A percentile compares a stretch with the other conserved stretches of the same genome.
Evolutionary conservation across 1,140 invertebrate genomes (phyloP).

Genomic region (Meloidogyne floridensis): DNA sequence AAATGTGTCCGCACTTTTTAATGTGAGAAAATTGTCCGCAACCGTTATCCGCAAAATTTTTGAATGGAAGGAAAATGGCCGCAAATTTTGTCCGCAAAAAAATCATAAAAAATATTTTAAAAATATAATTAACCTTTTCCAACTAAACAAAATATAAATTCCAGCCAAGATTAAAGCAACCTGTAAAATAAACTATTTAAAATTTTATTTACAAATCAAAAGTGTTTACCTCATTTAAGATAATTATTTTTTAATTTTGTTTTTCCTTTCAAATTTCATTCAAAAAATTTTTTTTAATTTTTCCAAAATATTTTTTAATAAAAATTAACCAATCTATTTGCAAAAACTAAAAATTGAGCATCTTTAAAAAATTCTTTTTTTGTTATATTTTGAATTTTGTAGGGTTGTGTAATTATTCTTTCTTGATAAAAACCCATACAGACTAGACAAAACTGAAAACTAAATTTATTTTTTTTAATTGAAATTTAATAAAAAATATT

Average conservation of each 20-base stretch:
- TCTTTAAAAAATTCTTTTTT: constrained; percentile 55
- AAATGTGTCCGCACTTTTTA: no score
- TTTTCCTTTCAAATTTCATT: not conserved
- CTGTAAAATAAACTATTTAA: not conserved
- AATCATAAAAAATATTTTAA: not conserved
- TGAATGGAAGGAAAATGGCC: no score
- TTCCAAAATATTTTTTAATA: not conserved
- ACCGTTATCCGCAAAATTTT: not conserved
- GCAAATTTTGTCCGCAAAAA: not conserved
- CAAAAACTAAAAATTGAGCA: constrained; percentile 62
- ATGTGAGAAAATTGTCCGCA: not conserved
- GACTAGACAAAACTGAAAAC: constrained; percentile 55
- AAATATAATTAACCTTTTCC: constrained; percentile 30
- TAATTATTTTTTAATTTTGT: not conserved
- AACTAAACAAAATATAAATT: constrained; percentile 46
- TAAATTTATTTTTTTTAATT: not conserved
- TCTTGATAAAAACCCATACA: constrained; percentile 64
- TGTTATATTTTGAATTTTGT: constrained; percentile 33
- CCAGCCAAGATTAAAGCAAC: constrained; percentile 29
- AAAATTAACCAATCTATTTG: constrained; percentile 57
- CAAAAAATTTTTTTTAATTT: not conserved
- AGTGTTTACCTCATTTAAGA: not conserved
- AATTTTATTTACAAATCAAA: not conserved
- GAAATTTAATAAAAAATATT: no score
- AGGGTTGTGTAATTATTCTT: constrained; percentile 57